A percentile compares a stretch with the other conserved stretches of the same genome.
phyloP scores from a whole-genome alignment of 2,113 vertebrate genomes.

The Numida meleagris region DNA sequence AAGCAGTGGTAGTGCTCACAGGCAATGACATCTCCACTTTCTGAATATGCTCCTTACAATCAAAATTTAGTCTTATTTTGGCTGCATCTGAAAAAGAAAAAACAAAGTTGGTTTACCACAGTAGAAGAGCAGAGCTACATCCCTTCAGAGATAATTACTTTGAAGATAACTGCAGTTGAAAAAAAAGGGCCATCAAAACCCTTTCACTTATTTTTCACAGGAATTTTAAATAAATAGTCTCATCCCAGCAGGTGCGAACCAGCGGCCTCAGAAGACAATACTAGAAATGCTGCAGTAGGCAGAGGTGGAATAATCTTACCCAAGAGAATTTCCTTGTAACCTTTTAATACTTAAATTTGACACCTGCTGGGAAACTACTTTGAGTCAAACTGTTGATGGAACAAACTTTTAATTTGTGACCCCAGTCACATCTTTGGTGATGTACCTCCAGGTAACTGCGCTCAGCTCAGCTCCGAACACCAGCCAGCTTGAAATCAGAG shows the following conservation, averaged over 20 bases:
- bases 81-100: neutral
- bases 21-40: neutral
- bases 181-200: neutral
- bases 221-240: neutral
- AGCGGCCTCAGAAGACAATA: neutral
- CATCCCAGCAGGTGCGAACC: neutral
- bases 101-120: neutral
- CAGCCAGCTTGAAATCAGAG: neutral
- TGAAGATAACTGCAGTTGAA: constrained; percentile 36
- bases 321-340: neutral
- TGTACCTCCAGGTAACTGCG: neutral
- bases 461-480: neutral
- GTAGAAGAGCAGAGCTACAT: constrained; percentile 3
- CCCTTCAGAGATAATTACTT: constrained; percentile 53
- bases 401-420: neutral
- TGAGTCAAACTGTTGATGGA: neutral
- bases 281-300: neutral
- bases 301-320: neutral
- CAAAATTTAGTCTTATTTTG: neutral
- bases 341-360: neutral
- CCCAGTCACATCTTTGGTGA: neutral
- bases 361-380: neutral
- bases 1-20: neutral
- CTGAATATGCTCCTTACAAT: neutral
- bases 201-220: neutral